Conservation (phyloP, 2,797 vertebrate species). For the Falco berigora region DNA sequence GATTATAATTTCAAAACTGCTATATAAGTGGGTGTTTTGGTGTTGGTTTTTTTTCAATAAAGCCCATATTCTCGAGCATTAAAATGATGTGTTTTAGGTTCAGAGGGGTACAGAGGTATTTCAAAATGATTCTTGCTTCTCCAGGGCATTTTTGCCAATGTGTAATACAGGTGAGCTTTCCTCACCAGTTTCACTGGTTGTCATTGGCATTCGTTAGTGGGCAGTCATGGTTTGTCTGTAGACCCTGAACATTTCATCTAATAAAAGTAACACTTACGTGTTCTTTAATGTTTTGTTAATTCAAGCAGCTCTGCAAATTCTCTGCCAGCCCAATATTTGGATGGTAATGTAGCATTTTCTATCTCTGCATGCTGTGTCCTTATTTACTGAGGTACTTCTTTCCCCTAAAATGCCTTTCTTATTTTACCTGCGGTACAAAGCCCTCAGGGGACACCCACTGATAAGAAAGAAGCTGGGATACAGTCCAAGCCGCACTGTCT, state of each 20-base stretch:
- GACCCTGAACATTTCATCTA: not conserved
- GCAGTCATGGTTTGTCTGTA: not conserved
- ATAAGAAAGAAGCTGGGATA: not conserved
- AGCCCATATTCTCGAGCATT: not conserved
- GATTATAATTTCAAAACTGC: not conserved
- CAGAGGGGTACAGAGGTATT: not conserved
- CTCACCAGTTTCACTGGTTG: not conserved
- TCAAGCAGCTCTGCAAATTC: not conserved
- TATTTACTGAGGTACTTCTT: not conserved
- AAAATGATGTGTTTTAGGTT: not conserved
- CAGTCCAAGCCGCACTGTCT: not conserved
- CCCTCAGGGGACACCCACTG: not conserved
- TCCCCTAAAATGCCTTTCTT: not conserved
- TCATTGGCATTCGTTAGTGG: not conserved
- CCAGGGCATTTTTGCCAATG: not conserved
- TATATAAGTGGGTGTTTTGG: not conserved
- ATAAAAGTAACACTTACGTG: not conserved
- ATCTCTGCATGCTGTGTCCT: not conserved
- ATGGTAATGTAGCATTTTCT: not conserved
- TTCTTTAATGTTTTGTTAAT: not conserved
- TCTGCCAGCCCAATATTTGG: not conserved
- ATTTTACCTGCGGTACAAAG: not conserved
- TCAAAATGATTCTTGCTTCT: not conserved
- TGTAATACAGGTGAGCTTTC: not conserved
- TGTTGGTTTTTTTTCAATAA: not conserved